Evolutionary conservation across 2,888 invertebrate species (phyloP), one percentile per base, ranked within the genome.

Genomic region (Cataglyphis altisquamis): DNA sequence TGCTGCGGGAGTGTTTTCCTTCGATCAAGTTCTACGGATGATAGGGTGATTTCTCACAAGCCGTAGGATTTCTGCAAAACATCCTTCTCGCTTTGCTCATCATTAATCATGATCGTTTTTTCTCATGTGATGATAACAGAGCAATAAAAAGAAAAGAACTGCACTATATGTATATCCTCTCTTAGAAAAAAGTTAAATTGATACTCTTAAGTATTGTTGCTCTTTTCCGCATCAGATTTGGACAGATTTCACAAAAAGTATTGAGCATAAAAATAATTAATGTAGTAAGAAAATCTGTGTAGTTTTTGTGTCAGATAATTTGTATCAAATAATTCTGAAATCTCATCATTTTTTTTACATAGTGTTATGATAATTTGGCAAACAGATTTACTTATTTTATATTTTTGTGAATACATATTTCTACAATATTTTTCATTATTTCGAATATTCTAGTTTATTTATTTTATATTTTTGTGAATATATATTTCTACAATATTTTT

Each of bases 1-100:
- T 90, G 90, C 87, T 81, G 75, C 89, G 87, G 87, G 84, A 81
- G 63, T 81, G 74, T 88, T 82, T 86, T 66, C 66, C 86, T 77
- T 57, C 68, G 64, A 82, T 84, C 81, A 62, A 52, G 64, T 84
- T 62, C 60, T 32, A 66, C 45, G 41, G 48, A 72, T 86, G 84
- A 66, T 73, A 39, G 86, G 73, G 48, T 29, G 83, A 88, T 89
- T 67, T 74, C 52, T 84, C 75, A 60, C 21, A 60, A 84, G 81
- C 82, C 83, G 67, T 64, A 15, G 41, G 63, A 75, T 78, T 84
- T 81, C 41, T 52, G 41, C 29, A 36, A 85, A 82, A 67, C 48
- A 68, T 70, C 60, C 60, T 60, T 45, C 32, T 57, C 57, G 60
- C 9, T 25, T 62, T 60, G 60, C 18, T 25, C 25, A 32, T 68